Conservation (phyloP, 2,888 invertebrate genomes). For the Lysandra coridon region DNA sequence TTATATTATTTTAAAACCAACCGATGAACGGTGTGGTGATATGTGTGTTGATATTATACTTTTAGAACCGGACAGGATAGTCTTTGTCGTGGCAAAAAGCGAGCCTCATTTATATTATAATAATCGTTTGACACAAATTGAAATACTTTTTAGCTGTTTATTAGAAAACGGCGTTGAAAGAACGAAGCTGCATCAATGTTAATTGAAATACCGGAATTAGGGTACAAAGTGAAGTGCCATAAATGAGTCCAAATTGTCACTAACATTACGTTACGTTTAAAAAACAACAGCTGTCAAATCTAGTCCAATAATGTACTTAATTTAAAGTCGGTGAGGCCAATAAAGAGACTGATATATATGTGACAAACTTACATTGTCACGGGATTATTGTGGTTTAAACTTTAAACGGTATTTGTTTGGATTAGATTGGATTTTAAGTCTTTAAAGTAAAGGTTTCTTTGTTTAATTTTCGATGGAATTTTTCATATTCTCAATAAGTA, state of each 20-base stretch:
- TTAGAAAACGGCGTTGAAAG: not conserved
- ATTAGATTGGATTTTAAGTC: not conserved
- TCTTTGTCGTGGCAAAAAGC: too few relatives aligned
- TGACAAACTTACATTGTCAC: not conserved
- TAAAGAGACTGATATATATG: not conserved
- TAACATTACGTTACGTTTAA: not conserved
- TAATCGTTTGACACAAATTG: too few relatives aligned
- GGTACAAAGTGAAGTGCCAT: not conserved
- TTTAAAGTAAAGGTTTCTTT: not conserved
- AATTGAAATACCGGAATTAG: not conserved
- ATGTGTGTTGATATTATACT: too few relatives aligned
- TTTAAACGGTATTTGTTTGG: not conserved
- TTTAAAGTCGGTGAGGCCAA: not conserved
- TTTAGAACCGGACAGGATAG: too few relatives aligned
- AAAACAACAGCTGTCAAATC: slow-evolving; percentile 13
- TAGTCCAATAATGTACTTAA: not conserved
- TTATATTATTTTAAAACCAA: too few relatives aligned
- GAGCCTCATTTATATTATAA: too few relatives aligned
- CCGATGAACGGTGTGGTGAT: too few relatives aligned
- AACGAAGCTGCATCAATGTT: not conserved
- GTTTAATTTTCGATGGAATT: not conserved
- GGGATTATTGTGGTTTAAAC: not conserved
- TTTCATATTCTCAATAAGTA: too few relatives aligned
- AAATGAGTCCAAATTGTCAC: not conserved
- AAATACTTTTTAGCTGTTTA: too few relatives aligned